Base-by-base conservation (phyloP, 1,140 invertebrate species). In the Trichonephila inaurata region DNA sequence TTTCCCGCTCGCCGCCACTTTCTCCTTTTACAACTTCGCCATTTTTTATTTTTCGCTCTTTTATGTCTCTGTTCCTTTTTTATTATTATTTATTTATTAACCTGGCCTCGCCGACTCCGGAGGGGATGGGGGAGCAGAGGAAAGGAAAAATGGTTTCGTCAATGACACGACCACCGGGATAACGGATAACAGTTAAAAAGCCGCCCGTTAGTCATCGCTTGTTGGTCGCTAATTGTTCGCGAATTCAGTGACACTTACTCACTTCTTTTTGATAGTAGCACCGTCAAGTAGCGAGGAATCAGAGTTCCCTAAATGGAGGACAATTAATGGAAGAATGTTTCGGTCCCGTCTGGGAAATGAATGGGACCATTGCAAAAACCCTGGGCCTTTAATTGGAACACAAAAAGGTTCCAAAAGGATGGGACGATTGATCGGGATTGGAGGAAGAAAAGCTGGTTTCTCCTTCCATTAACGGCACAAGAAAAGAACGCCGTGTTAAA, bases 171-270 rank as follows among this genome's bases (percentile, higher is more conserved):
- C 66, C 66, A 51, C 24, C 51, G 66, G 66, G 51, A 51, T 91
- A 77, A 83, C 60, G 62, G 90, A 92, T 92, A 77, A 89, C 64
- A 61, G 58, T 40, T 72, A 92, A 92, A 92, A 93, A 60, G 85
- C 33, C 86, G 60, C 21, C 92, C 60, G 85, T 93, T 93, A 93
- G 85, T 92, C 91, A 92, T 40, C 62, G 91, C 83, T 60, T 92
- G 91, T 92, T 82, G 91, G 40, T 89, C 92, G 66, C 92, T 93
- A 93, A 93, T 93, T 93, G 86, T 81, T 93, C 66, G 21, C 77
- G 86, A 93, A 93, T 92, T 92, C 83, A 28, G 69, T 87, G 83
- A 60, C 82, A 87, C 83, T 87, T 92, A 87, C 64, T 87, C 82
- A 87, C 51, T 24, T 6, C 62, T 77, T 6, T 77, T 33, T 40